Conservation (phyloP, 2,113 vertebrate species). For the Egretta garzetta region DNA sequence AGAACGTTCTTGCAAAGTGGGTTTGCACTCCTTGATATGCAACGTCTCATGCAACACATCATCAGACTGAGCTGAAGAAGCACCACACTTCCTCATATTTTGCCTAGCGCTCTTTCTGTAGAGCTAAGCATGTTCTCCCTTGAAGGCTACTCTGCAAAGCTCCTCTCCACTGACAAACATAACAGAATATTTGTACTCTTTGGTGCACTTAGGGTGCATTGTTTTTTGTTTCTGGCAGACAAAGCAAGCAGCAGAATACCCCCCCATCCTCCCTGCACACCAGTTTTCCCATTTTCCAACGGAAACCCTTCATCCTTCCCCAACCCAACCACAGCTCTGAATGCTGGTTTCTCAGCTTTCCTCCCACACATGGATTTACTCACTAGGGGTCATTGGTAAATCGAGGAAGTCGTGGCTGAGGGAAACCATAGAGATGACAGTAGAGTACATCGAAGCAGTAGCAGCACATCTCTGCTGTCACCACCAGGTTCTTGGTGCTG, state of each 20-base stretch:
- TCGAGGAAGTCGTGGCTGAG: conserved; percentile 84
- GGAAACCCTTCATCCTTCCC: neutral
- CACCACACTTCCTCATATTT: neutral
- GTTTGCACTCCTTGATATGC: neutral
- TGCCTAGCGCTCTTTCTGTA: neutral
- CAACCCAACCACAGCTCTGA: neutral
- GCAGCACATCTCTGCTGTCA: conserved; percentile 88
- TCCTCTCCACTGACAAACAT: neutral
- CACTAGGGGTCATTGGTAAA: conserved; percentile 89
- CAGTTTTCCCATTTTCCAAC: neutral
- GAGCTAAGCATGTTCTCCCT: neutral
- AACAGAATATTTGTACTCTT: neutral
- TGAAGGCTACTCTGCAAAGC: neutral
- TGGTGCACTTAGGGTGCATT: accelerated
- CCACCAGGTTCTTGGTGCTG: conserved; percentile 84
- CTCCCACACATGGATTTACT: conserved; percentile 58
- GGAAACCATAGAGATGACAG: conserved; percentile 87
- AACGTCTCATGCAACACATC: neutral
- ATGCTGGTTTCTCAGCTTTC: neutral
- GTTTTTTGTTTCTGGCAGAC: neutral
- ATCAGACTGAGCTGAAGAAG: neutral
- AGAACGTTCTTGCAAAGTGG: neutral
- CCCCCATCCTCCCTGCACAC: neutral
- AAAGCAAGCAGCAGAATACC: neutral
- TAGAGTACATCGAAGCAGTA: conserved; percentile 88